Evolutionary conservation across 2,888 invertebrate genomes (phyloP), one percentile per base, ranked within the genome.

Genomic region (Papilio demoleus): DNA sequence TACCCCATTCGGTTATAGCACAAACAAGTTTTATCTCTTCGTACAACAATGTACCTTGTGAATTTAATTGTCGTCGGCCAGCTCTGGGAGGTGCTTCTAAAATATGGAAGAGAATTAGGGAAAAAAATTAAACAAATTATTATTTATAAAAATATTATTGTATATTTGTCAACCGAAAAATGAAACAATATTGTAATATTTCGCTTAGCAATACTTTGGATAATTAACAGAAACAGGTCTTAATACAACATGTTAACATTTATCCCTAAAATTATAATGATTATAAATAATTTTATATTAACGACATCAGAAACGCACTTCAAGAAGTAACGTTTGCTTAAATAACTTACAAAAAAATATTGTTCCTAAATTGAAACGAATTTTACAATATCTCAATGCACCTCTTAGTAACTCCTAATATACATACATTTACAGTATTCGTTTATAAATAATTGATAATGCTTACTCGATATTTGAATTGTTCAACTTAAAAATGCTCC

Each of bases 131-230:
- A 67, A 70, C 38, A 63, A 67, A 50, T 72, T 79, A 74, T 31
- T 31, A 34, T 56, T 38, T 82, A 83, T 68, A 86, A 88, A 91
- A 91, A 91, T 89, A 90, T 85, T 86, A 86, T 86, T 85, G 86
- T 89, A 88, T 91, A 92, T 92, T 91, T 92, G 90, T 92, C 92
- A 92, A 92, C 91, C 88, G 88, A 88, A 88, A 53, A 85, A 88
- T 88, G 88, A 90, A 92, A 91, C 88, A 89, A 89, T 87, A 87
- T 86, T 86, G 85, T 88, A 88, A 88, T 76, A 86, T 84, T 85
- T 86, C 78, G 81, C 88, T 87, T 90, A 89, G 80, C 83, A 81
- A 80, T 87, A 87, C 80, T 86, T 85, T 81, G 81, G 83, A 79
- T 62, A 87, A 87, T 85, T 85, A 89, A 90, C 88, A 86, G 84